These are phyloP conservation scores for Microctenopoma steveboyesi DNA, from an alignment of 2,797 vertebrate species.

Conservation along the genomic window DNA sequence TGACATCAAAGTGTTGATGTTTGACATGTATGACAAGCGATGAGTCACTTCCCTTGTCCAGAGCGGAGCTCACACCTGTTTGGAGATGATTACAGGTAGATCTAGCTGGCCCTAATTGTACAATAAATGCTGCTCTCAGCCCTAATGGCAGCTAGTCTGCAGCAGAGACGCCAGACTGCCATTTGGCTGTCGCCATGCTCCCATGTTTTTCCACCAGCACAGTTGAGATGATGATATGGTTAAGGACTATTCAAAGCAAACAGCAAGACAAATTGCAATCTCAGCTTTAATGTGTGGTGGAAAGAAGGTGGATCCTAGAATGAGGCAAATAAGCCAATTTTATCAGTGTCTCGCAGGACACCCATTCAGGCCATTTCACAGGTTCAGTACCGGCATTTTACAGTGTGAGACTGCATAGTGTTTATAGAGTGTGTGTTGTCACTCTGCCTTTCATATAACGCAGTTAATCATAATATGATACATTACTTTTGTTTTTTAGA, in stretches of 20 bases:
- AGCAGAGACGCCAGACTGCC: conserved; percentile 92
- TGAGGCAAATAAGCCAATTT: conserved; percentile 79
- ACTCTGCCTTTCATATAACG: conserved; percentile 36
- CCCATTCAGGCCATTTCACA: conserved; percentile 60
- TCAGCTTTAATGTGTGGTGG: conserved; percentile 84
- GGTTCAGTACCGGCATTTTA: conserved; percentile 33
- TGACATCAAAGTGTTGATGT: conserved; percentile 84
- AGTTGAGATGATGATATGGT: conserved; percentile 90
- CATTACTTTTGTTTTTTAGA: conserved; percentile 8
- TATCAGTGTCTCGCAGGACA: conserved; percentile 62
- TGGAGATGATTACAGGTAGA: conserved; percentile 96
- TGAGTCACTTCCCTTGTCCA: conserved; percentile 90
- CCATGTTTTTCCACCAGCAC: conserved; percentile 86
- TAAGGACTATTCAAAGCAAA: conserved; percentile 89
- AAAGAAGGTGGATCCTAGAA: conserved; percentile 68
- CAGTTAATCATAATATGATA: conserved; percentile 27
- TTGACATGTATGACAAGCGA: conserved; percentile 82
- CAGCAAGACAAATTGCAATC: conserved; percentile 86
- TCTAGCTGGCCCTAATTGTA: conserved; percentile 94
- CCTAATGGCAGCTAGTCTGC: conserved; percentile 92
- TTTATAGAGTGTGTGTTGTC: conserved; percentile 20
- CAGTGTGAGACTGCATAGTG: conserved; percentile 23
- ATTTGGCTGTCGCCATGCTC: conserved; percentile 94
- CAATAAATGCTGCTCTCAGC: conserved; percentile 93
- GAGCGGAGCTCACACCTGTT: conserved; percentile 92